phyloP scores from a whole-genome alignment of 1,140 invertebrate genomes.

The Heliconius melpomene region DNA sequence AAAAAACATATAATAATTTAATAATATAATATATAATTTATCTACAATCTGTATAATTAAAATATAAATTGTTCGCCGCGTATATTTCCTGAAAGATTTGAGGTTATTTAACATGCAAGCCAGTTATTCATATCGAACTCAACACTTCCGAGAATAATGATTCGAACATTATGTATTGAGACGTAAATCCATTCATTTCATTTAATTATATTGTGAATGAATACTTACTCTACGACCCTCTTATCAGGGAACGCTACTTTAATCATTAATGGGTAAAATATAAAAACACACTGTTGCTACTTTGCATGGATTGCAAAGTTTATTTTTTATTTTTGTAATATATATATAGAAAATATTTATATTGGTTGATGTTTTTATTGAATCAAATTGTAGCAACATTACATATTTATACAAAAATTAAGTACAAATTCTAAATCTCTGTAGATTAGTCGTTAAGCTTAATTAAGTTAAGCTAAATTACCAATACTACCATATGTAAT shows the following conservation, averaged over 20 bases:
- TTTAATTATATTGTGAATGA: slow-evolving; percentile 53
- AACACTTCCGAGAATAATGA: slow-evolving; percentile 34
- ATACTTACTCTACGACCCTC: slow-evolving; percentile 56
- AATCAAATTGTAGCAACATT: background rate
- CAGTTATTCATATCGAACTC: too few species aligned
- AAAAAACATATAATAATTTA: background rate
- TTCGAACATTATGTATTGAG: slow-evolving; percentile 31
- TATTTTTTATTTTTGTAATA: background rate
- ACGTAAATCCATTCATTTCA: slow-evolving; percentile 46
- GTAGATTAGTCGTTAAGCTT: background rate
- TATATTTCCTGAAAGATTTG: background rate
- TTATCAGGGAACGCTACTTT: slow-evolving; percentile 46
- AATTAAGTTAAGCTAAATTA: too few species aligned
- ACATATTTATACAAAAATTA: too few species aligned
- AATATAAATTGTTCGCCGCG: background rate
- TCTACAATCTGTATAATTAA: background rate
- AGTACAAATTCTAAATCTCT: background rate
- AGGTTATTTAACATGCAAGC: background rate
- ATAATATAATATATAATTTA: too few species aligned
- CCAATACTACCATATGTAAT: too few species aligned
- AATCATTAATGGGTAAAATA: background rate
- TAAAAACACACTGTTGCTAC: background rate
- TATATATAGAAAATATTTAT: background rate
- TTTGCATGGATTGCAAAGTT: background rate
- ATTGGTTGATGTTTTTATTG: background rate